Evolutionary conservation across 2,888 invertebrate genomes (phyloP), one percentile per base, ranked within the genome.

Genomic region (Spatulosminthurus flaviceps): DNA sequence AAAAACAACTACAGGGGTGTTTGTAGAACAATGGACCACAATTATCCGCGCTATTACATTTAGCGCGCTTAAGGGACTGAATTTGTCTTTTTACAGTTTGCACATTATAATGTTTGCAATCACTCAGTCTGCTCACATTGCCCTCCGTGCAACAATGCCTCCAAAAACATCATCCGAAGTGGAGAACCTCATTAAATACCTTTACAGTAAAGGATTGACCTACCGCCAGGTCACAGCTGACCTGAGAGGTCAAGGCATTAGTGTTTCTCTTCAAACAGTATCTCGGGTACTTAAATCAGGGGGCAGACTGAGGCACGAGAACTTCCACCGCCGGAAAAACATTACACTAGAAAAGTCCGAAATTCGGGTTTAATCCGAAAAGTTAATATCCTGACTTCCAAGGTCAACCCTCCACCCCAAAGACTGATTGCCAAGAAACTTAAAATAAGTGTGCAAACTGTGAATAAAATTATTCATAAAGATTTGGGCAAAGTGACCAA

Each of bases 361-460:
- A 75, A 13, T 26, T 21, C n/a, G 28, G 26, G 22, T 16, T 13
- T 26, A 4, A 16, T 69, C 11, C 34, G 21, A 1, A 77, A 69
- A 43, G 34, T 77, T 1, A 24, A 77, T 22, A 5, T 51, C 0
- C 16, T 42, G 69, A 70, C 77, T 22, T 21, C 28, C n/a, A 70
- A 13, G 28, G 26, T 26, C 26, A 77, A 77, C 34, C 70, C 77
- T 1, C 69, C 24, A 26, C 21, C 29, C 26, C 77, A 77, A 28
- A n/a, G 24, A 5, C 43, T 22, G 11, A 69, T 77, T 9, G 77
- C 77, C 42, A 43, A 51, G 16, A 77, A 21, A 21, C 43, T 77
- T 24, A 70, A 66, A 11, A 21, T 77, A 19, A 24, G 2, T 51
- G 69, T 43, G 7, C 24, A 5, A 9, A 64, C 41, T 1, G 69